Evolutionary conservation across 1,140 invertebrate species (phyloP), one percentile per base, ranked within the genome.

Genomic region (Drosophila mojavensis): DNA sequence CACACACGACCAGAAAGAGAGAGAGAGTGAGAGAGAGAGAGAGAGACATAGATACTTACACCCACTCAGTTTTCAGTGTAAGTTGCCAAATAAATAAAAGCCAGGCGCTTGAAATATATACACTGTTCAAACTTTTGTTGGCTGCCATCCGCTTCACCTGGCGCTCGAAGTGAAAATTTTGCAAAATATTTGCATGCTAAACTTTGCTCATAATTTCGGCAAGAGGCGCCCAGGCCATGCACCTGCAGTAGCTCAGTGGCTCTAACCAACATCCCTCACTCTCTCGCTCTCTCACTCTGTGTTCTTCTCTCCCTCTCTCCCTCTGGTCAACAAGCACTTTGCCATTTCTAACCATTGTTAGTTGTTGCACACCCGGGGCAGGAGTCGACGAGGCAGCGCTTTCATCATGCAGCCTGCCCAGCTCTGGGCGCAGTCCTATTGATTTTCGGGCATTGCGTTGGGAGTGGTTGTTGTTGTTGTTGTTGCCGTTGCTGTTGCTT

Each of bases 111-210:
- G 71, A 73, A 70, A 79, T 81, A 73, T 70, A 79, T 70, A 55
- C 17, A 43, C 67, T 65, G 79, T 67, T 63, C 58, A 79, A 86
- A 86, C 71, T 88, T 86, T 82, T 78, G 62, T 62, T 65, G 62
- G 47, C 67, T 60, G 60, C 60, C 55, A 60, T 67, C 74, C 67
- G 68, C 48, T 54, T 88, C 83, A 79, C 83, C 79, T 88, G 76
- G 66, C 64, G 54, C 67, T 65, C 53, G 66, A 79, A 64, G 69
- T 77, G 69, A 65, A 88, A 88, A 80, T 61, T 83, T 88, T 60
- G 84, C 84, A 88, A 88, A 88, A 88, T 89, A 88, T 88, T 88
- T 88, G 83, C 83, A 88, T 89, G 83, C 77, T 59, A 83, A 88
- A 88, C 84, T 88, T 88, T 83, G 74, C 79, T 83, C 83, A 88